Evolutionary conservation across 2,797 vertebrate genomes (phyloP), one percentile per base, ranked within the genome.

Genomic region (Balearica regulorum): DNA sequence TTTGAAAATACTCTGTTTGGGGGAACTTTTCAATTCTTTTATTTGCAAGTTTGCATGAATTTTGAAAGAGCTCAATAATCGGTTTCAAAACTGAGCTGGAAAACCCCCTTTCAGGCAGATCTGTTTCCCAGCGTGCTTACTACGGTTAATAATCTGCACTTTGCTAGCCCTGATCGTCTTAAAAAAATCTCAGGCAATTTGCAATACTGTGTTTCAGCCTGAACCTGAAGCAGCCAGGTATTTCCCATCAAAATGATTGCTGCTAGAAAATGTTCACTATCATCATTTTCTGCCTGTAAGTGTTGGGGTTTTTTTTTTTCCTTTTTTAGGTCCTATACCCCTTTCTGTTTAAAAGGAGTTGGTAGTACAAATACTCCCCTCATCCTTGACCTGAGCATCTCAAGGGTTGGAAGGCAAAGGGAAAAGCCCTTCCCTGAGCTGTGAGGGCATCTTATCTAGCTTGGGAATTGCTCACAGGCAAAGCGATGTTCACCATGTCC

Each of bases 401-500:
- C 43, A 37, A 31, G 18, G 43, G 5, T 35, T 24, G 25, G n/a
- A 49, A 44, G 66, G 41, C 26, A 57, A 53, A 54, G 16, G 53
- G 39, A 31, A 64, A 83, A 81, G 13, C n/a, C 61, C 16, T 78
- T 82, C 41, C 17, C 26, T 75, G 58, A 7, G 13, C 41, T 11
- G 25, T 5, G 49, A 69, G 39, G 10, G 14, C 33, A 54, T 19
- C 37, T 37, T 87, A 2, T n/a, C 26, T n/a, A 25, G 17, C 65
- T 62, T 18, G 43, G 73, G 5, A 35, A 11, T 13, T 6, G 2
- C 48, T 71, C 33, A 9, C 29, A 39, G 65, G 9, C 29, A 28
- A 24, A 73, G 51, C 1, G 0, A 11, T 22, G 76, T 76, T 35
- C 53, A 12, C 29, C 16, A 6, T 0, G 1, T 28, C 39, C n/a